Evolutionary conservation across 2,888 invertebrate species (phyloP).

Genomic region (Pammene fasciana): DNA sequence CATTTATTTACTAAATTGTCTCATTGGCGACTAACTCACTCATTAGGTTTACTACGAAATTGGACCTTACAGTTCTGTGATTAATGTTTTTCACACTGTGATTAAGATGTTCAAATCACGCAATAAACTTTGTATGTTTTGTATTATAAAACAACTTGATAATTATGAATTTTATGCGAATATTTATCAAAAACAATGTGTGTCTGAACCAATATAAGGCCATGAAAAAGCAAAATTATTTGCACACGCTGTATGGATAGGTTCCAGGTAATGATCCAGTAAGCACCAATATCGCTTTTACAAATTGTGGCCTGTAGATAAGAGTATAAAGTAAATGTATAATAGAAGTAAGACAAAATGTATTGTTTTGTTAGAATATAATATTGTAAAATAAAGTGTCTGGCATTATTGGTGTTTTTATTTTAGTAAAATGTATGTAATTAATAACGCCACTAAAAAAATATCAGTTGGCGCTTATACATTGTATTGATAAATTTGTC

Average conservation of each 20-base stretch:
- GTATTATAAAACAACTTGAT: constrained; percentile 21
- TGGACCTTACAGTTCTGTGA: constrained; percentile 39
- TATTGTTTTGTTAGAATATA: constrained; percentile 41
- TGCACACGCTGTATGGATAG: neutral
- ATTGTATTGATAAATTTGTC: too few relatives aligned
- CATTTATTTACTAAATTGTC: constrained; percentile 34
- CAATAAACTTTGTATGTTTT: constrained; percentile 35
- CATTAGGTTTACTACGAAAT: constrained; percentile 31
- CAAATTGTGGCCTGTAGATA: constrained; percentile 28
- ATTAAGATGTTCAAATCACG: constrained; percentile 24
- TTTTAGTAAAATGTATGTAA: neutral
- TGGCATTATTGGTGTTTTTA: neutral
- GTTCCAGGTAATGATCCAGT: too few relatives aligned
- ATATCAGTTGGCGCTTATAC: too few relatives aligned
- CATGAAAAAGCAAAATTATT: constrained; percentile 7
- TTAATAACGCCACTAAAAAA: too few relatives aligned
- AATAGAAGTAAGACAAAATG: constrained; percentile 35
- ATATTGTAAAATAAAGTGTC: constrained; percentile 33
- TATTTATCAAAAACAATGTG: constrained; percentile 6
- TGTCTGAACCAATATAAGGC: constrained; percentile 7
- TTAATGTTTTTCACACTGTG: constrained; percentile 22
- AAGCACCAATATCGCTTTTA: constrained; percentile 1
- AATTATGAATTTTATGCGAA: constrained; percentile 20
- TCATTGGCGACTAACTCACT: constrained; percentile 6
- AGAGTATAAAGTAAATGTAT: constrained; percentile 25